Evolutionary conservation across 2,113 vertebrate species (phyloP), one percentile per base, ranked within the genome.

Genomic region (Zapus hudsonius): DNA sequence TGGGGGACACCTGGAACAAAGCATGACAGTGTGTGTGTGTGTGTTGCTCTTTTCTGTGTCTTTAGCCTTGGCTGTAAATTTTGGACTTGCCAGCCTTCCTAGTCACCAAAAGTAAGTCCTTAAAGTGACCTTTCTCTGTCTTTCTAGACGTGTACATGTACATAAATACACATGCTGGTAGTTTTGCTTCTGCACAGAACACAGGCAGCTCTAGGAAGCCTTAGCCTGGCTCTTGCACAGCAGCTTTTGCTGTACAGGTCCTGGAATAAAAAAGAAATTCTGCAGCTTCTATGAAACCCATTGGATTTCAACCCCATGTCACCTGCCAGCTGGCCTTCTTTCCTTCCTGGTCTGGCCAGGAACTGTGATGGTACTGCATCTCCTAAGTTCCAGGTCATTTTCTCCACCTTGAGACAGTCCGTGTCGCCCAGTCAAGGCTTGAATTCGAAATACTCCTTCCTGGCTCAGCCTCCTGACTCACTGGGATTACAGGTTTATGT

Each of bases 111-210:
- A 70, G 73, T 82, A 88, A 55, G 88, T 67, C 29, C 47, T 91
- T 84, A 92, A 92, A 92, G 73, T 66, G 64, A 92, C 38, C 4
- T 87, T 59, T 75, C 57, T 70, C n/a, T 63, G 33, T 85, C 61
- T 66, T 20, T 76, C 72, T 52, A 9, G 25, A n/a, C 1, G n/a
- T 19, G 20, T n/a, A 10, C n/a, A 13, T 70, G 17, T 72, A 4
- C 74, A 73, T 42, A 55, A 55, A 66, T 27, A 82, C 20, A 70
- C 15, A 44, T 27, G 44, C 76, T 52, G 36, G 33, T 47, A 23
- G 23, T 84, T 81, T 19, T 93, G 36, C 80, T 84, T 55, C 57
- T 90, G 72, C 80, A 47, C 84, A 93, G 73, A 84, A 61, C 16
- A 3, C 57, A 73, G 44, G 31, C 29, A 78, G 89, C n/a, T 67